Evolutionary conservation across 2,797 vertebrate genomes (phyloP), one percentile per base, ranked within the genome.

Genomic region (Diplodus puntazzo): DNA sequence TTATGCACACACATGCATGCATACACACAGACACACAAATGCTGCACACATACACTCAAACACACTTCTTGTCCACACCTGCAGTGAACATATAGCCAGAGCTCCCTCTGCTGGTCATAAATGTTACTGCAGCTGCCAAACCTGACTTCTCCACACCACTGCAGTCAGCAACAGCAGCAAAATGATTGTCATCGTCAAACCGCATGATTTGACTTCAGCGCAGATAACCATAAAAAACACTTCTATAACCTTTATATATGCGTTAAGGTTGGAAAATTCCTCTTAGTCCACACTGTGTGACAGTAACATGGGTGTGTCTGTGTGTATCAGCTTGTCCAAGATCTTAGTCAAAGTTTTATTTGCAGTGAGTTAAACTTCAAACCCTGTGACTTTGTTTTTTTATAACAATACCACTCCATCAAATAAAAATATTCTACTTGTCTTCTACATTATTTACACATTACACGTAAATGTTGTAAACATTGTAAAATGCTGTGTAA

Each of bases 41-140:
- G 30, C 30, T 55, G 48, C 43, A 54, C 58, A 58, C 59, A 55
- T 49, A 60, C 71, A 76, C 18, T 39, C 39, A 23, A 34, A 73
- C 65, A 72, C 63, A 64, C 25, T 18, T 42, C 23, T 62, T 0
- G 10, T 48, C 18, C 18, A 45, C 23, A 43, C 25, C 12, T 66
- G 42, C 54, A 49, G 60, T 49, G 78, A 76, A 73, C 58, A 62
- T 75, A 89, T 45, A 87, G 77, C 80, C 82, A 88, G 89, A 93
- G 92, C 90, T 76, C 91, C 91, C 93, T 95, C 94, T 91, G 73
- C 90, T 95, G 94, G 87, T 48, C 1, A 18, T 5, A 49, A 45
- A 46, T 23, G 49, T 67, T 75, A 69, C 69, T 69, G 58, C 80
- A 81, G 23, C 48, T 10, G 12, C 3, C 5, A 20, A 46, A 60